These are phyloP conservation scores for Chrysopilus asiliformis DNA, from an alignment of 2,888 invertebrate genomes.

Conservation along the genomic window DNA sequence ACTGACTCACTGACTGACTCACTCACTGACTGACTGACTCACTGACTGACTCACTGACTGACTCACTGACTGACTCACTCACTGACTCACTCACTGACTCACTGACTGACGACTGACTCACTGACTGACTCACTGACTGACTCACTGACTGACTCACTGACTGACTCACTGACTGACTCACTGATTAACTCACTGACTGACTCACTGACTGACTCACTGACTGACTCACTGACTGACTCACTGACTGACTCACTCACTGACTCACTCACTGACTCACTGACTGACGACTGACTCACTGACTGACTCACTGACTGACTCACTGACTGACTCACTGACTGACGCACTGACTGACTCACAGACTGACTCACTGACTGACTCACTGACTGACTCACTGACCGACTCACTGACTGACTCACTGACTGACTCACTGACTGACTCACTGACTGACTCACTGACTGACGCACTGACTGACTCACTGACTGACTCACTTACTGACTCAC, in stretches of 20 bases:
- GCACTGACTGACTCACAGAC: no score
- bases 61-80: not conserved
- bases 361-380: slow-evolving; percentile 2
- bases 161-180: not conserved
- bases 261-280: no score
- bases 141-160: not conserved
- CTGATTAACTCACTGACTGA: no score
- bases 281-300: no score
- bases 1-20: slow-evolving; percentile 2
- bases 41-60: slow-evolving; percentile 1
- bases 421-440: slow-evolving; percentile 3
- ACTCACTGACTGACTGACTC: slow-evolving; percentile 2
- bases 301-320: no score
- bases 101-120: no score
- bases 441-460: slow-evolving; percentile 2
- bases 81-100: no score
- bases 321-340: no score
- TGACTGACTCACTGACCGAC: not conserved
- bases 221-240: no score
- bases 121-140: no score
- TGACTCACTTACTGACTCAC: slow-evolving; percentile 1
- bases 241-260: no score
- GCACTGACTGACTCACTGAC: slow-evolving; percentile 2
- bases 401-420: not conserved
- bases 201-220: no score